phyloP scores from a whole-genome alignment of 1,140 invertebrate species.

The Psilanteris sp. region DNA sequence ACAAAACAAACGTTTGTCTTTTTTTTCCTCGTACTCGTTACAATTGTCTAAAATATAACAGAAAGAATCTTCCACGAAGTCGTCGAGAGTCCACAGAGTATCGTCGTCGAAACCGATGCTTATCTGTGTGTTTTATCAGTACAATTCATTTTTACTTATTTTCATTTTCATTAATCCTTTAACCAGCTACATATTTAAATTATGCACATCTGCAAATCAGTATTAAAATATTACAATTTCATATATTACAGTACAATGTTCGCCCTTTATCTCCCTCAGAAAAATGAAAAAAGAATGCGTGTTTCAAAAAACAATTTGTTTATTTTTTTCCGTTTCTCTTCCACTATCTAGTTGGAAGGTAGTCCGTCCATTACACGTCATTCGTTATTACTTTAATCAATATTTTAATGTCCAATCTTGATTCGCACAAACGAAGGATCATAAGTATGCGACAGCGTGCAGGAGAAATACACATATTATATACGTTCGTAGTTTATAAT shows the following conservation, averaged over 20 bases:
- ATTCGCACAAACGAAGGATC: slow-evolving; percentile 50
- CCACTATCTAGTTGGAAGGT: slow-evolving; percentile 20
- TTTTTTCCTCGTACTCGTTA: slow-evolving; percentile 73
- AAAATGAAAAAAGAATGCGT: slow-evolving; percentile 55
- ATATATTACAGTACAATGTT: slow-evolving; percentile 77
- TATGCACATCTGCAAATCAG: slow-evolving; percentile 80
- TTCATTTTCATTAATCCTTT: slow-evolving; percentile 57
- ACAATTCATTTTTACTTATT: slow-evolving; percentile 68
- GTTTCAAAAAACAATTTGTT: slow-evolving; percentile 18
- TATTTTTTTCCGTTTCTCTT: slow-evolving; percentile 3
- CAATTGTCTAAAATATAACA: slow-evolving; percentile 79
- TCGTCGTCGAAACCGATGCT: slow-evolving; percentile 71
- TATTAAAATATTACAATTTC: slow-evolving; percentile 81
- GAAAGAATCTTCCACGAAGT: slow-evolving; percentile 76
- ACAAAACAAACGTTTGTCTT: slow-evolving; percentile 80
- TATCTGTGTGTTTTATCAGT: slow-evolving; percentile 67
- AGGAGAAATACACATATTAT: slow-evolving; percentile 69
- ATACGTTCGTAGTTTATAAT: slow-evolving; percentile 58
- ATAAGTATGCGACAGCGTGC: slow-evolving; percentile 70
- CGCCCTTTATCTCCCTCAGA: slow-evolving; percentile 73
- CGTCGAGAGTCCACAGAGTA: slow-evolving; percentile 66
- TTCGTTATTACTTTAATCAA: slow-evolving; percentile 16
- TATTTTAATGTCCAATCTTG: slow-evolving; percentile 16
- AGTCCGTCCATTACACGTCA: slow-evolving; percentile 30
- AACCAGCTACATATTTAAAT: slow-evolving; percentile 77